These are phyloP conservation scores for Cisticola juncidis DNA, from an alignment of 2,113 vertebrate species.

Conservation along the genomic window DNA sequence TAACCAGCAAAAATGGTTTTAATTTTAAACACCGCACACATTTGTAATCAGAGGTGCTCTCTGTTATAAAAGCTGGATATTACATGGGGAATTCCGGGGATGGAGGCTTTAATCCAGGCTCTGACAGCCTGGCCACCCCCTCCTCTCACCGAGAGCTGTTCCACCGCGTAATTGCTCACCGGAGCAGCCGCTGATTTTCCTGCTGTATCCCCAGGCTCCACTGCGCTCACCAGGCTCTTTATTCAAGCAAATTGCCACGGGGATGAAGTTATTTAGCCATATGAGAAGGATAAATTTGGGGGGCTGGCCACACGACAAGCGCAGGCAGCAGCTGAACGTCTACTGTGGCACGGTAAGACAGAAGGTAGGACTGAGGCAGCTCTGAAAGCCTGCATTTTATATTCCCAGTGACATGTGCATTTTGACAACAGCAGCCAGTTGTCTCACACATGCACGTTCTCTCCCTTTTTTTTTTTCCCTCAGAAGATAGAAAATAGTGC, in stretches of 20 bases:
- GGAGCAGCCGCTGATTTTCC: background rate
- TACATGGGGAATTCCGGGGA: background rate
- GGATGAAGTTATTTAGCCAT: constrained; percentile 30
- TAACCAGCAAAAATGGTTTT: background rate
- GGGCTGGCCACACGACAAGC: background rate
- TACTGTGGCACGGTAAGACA: background rate
- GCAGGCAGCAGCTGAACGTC: background rate
- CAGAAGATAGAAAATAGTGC: background rate
- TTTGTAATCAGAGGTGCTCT: background rate
- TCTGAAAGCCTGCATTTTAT: background rate
- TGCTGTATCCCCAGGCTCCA: background rate
- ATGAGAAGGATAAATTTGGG: constrained; percentile 10
- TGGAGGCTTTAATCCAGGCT: background rate
- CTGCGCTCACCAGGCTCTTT: background rate
- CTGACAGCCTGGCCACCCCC: background rate
- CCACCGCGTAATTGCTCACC: background rate
- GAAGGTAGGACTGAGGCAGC: background rate
- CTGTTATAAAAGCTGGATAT: background rate
- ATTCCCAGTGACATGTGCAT: background rate
- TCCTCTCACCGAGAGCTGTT: background rate
- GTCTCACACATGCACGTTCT: background rate
- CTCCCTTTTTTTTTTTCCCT: accelerated
- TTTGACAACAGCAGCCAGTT: background rate
- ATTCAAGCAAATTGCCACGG: constrained; percentile 31
- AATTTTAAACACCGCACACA: background rate